Conservation (phyloP, 2,797 vertebrate species). For the Tenualosa thibaudeaui region DNA sequence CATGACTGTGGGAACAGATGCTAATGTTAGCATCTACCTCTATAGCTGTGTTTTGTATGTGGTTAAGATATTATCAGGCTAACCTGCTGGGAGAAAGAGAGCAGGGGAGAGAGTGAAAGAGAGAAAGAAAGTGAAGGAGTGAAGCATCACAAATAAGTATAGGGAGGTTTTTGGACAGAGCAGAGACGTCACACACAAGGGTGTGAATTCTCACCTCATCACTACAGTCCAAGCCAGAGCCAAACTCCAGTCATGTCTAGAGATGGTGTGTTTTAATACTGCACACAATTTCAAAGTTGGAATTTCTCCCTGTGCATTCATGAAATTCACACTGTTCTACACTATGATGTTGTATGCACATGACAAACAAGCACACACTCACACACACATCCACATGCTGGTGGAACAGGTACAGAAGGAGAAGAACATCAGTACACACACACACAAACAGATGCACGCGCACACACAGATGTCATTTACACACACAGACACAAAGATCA, state of each 20-base stretch:
- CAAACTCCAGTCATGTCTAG: not conserved
- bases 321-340: not conserved
- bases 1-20: no score
- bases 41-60: no score
- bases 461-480: not conserved
- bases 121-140: not conserved
- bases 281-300: not conserved
- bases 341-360: not conserved
- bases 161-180: not conserved
- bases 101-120: not conserved
- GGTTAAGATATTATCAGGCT: no score
- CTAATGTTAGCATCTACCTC: no score
- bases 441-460: not conserved
- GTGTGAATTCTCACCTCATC: not conserved
- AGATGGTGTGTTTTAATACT: not conserved
- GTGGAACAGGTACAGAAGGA: conserved; percentile 76
- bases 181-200: not conserved
- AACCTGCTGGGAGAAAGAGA: no score
- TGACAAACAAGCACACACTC: not conserved
- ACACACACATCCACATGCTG: conserved; percentile 68
- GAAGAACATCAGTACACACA: not conserved
- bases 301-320: not conserved
- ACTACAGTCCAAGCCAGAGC: not conserved
- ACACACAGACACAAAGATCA: not conserved
- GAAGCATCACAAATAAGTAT: not conserved